A percentile compares a stretch with the other conserved stretches of the same genome.
phyloP scores from a whole-genome alignment of 1,140 invertebrate genomes.

The Globodera rostochiensis region DNA sequence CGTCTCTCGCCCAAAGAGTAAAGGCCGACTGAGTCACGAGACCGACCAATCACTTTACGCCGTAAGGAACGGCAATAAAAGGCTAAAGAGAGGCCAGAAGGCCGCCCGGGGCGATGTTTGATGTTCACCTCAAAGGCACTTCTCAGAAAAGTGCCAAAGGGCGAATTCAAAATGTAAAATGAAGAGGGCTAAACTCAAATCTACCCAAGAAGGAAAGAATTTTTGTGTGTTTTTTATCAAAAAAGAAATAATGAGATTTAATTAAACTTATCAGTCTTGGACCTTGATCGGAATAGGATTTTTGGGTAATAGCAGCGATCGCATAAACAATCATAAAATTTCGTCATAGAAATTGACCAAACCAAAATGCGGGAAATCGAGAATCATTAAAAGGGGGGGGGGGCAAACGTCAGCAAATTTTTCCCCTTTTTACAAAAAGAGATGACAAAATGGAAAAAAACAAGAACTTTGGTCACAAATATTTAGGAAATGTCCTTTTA shows the following conservation, averaged over 20 bases:
- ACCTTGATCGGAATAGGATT: too few species aligned
- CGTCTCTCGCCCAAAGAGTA: not conserved
- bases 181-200: too few species aligned
- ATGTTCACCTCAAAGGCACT: not conserved
- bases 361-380: not conserved
- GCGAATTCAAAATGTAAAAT: too few species aligned
- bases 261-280: too few species aligned
- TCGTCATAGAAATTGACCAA: not conserved
- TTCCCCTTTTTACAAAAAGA: not conserved
- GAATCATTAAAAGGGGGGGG: too few species aligned
- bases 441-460: not conserved
- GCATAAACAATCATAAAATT: too few species aligned
- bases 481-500: not conserved
- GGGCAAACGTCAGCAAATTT: not conserved
- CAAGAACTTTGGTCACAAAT: not conserved
- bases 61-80: too few species aligned
- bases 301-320: too few species aligned
- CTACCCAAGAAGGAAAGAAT: too few species aligned
- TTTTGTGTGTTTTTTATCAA: too few species aligned
- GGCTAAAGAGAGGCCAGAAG: not conserved
- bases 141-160: not conserved
- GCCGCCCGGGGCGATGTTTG: not conserved
- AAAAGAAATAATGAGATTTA: too few species aligned
- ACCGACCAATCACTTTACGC: not conserved
- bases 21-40: not conserved